Percentiles rank a stretch among this genome's conserved stretches.
Conservation (phyloP, 2,888 invertebrate genomes). For the Callyntrura sp. region DNA sequence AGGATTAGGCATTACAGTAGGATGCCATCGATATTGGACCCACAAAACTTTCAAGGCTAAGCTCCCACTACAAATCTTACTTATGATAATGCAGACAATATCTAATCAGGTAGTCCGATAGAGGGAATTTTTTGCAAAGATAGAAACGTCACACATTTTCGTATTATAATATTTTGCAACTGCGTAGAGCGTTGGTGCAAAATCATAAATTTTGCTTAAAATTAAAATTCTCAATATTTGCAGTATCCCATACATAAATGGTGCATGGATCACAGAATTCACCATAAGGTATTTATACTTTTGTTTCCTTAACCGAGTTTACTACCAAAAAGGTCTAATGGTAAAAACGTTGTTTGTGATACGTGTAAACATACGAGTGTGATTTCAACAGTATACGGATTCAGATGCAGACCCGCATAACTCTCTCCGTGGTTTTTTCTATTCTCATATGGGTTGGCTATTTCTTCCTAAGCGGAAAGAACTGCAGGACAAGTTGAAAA, state of each 20-base stretch:
- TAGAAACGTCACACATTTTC: neutral
- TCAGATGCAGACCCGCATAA: constrained; percentile 98
- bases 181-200: too few relatives aligned
- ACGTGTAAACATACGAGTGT: neutral
- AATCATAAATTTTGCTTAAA: neutral
- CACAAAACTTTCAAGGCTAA: constrained; percentile 77
- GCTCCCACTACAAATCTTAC: constrained; percentile 51
- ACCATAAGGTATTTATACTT: constrained; percentile 87
- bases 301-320: neutral
- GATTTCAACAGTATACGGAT: constrained; percentile 89
- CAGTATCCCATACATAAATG: constrained; percentile 72
- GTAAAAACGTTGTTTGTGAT: too few relatives aligned
- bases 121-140: neutral
- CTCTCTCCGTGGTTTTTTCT: constrained; percentile 96
- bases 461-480: constrained; percentile 95
- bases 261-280: constrained; percentile 86
- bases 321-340: neutral
- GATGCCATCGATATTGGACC: constrained; percentile 74
- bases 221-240: neutral
- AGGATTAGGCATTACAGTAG: constrained; percentile 60
- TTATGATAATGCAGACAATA: constrained; percentile 70
- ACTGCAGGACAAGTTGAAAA: constrained; percentile 93
- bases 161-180: neutral
- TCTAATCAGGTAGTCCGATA: constrained; percentile 12
- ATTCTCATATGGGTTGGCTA: constrained; percentile 98